These are phyloP conservation scores for Acestrorhynchus altus DNA, from an alignment of 2,797 vertebrate genomes.

Conservation along the genomic window DNA sequence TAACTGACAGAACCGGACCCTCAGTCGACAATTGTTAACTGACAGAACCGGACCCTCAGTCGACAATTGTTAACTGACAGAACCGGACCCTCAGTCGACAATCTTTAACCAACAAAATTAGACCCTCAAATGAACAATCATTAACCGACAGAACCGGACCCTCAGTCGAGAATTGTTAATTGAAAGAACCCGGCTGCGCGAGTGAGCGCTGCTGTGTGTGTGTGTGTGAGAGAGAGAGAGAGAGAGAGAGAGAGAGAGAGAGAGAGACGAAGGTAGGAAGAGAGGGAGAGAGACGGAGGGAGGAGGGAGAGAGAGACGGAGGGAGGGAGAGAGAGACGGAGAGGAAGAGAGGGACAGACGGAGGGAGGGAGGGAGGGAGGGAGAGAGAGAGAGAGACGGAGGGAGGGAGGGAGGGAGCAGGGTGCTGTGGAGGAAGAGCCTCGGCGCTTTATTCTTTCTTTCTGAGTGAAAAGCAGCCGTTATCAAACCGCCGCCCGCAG, in stretches of 20 bases:
- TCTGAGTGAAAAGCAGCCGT: not conserved
- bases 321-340: not conserved
- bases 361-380: not conserved
- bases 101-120: no score
- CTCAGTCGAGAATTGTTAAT: no score
- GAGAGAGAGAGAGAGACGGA: not conserved
- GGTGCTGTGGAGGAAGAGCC: not conserved
- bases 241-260: not conserved
- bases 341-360: not conserved
- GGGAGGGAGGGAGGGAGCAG: not conserved
- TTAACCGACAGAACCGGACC: no score
- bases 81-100: no score
- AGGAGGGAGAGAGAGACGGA: not conserved
- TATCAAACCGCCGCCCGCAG: not conserved
- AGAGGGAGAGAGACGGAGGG: not conserved
- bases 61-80: no score
- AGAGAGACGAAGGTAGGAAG: not conserved
- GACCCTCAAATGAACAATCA: no score
- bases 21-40: no score
- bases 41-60: no score
- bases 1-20: no score
- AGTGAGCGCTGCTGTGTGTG: not conserved
- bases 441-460: not conserved
- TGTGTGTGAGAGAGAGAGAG: not conserved
- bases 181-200: no score